These are phyloP conservation scores for Coptodon bakossiorum DNA, from an alignment of 2,113 vertebrate genomes.

Conservation along the genomic window DNA sequence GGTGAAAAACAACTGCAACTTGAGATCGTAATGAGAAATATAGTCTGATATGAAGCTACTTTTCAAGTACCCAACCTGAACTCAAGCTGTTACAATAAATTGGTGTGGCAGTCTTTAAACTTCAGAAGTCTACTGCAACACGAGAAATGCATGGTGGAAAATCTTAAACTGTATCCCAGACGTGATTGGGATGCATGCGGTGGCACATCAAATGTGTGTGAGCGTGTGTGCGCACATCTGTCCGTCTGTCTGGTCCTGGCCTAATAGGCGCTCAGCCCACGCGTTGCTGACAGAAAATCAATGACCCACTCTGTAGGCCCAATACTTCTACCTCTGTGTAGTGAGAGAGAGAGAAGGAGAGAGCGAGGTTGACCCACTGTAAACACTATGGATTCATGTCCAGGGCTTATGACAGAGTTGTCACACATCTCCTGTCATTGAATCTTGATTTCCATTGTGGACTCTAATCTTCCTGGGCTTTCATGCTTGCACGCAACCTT, in stretches of 20 bases:
- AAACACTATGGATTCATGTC: constrained; percentile 44
- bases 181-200: constrained; percentile 29
- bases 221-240: constrained; percentile 1
- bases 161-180: not conserved
- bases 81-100: not conserved
- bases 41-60: not conserved
- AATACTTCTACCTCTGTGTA: constrained; percentile 36
- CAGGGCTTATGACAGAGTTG: constrained; percentile 34
- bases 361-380: constrained; percentile 13
- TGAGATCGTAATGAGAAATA: not conserved
- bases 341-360: not conserved
- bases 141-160: not conserved
- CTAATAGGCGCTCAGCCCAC: constrained; percentile 58
- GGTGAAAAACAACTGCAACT: not conserved
- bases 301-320: constrained; percentile 49
- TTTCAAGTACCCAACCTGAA: not conserved
- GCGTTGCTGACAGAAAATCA: constrained; percentile 62
- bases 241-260: constrained; percentile 30
- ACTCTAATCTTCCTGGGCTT: constrained; percentile 16
- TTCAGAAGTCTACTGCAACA: not conserved
- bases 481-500: not conserved
- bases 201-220: constrained; percentile 3
- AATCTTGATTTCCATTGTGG: constrained; percentile 44
- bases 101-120: not conserved
- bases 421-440: constrained; percentile 36